Evolutionary conservation across 1,140 invertebrate species (phyloP), one percentile per base, ranked within the genome.

Genomic region (Phymastichus coffea): DNA sequence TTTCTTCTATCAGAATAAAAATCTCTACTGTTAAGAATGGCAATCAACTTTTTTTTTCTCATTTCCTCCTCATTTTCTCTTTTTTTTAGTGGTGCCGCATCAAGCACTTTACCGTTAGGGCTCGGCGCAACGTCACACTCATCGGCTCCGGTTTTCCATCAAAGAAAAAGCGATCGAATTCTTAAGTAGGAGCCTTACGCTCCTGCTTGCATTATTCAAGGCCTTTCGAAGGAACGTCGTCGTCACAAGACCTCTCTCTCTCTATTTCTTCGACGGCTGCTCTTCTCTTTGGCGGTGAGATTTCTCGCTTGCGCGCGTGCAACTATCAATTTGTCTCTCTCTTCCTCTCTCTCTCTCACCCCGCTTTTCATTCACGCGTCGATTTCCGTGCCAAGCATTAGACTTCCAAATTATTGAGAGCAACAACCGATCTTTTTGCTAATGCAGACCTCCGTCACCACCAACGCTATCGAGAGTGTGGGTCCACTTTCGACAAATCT

Each of bases 321-420:
- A 65, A 61, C 58, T 70, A 66, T 67, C 63, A 70, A 66, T 68
- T 68, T 66, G 63, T 68, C 58, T 46, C 1, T 61, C 57, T 53
- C 23, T 23, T 23, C 9, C 15, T 35, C 44, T 17, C 22, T 57
- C 47, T 43, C 44, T 57, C 20, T 53, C 41, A 33, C 22, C 10
- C 15, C 41, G 41, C 14, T 17, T n/a, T n/a, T n/a, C n/a, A n/a
- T n/a, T n/a, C n/a, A n/a, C 4, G 15, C 17, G 9, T 38, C 49
- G 23, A 52, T 56, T 61, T 51, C 43, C 33, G 28, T 20, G 40
- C 43, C 63, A 54, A 55, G 19, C 47, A 76, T 74, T 74, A 72
- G 70, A 74, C 71, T 76, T 63, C 63, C 72, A 76, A 76, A 75
- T 75, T 72, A 75, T 76, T 70, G 66, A 74, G 68, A 72, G 68